Percentiles rank a stretch among this genome's conserved stretches.
Evolutionary conservation across 1,140 invertebrate species (phyloP).

Genomic region (Ephestia elutella): DNA sequence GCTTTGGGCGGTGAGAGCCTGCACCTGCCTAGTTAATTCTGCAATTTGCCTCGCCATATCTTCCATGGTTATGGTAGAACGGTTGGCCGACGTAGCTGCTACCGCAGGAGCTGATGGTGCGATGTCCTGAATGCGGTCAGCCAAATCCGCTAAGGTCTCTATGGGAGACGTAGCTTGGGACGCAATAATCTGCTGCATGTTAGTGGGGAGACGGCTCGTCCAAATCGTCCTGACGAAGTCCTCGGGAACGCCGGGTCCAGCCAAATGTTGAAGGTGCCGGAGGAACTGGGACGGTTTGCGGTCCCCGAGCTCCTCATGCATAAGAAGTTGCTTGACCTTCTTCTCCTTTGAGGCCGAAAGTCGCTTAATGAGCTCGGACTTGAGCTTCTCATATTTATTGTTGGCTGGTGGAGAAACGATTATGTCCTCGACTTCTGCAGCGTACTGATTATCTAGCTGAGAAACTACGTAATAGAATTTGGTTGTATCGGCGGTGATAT

Average conservation of each 20-base stretch:
- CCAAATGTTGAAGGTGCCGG: too few species aligned
- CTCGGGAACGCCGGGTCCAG: background rate
- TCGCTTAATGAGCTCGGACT: conserved; percentile 1
- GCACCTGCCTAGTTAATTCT: background rate
- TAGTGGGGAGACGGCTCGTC: background rate
- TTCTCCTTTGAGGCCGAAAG: conserved; percentile 6
- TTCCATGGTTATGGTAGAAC: background rate
- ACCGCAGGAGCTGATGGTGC: background rate
- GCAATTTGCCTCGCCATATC: background rate
- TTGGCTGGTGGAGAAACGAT: background rate
- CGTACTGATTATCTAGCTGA: conserved; percentile 23
- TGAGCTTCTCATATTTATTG: conserved; percentile 1
- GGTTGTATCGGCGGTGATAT: too few species aligned
- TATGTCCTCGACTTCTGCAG: background rate
- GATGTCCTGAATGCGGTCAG: conserved; percentile 2
- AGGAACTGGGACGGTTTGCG: too few species aligned
- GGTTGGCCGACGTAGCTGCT: background rate
- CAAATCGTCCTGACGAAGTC: conserved; percentile 4
- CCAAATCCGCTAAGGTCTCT: background rate
- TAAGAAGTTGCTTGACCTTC: conserved; percentile 3
- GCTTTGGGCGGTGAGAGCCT: background rate
- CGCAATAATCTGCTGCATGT: conserved; percentile 3
- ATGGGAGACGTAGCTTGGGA: background rate
- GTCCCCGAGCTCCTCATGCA: too few species aligned
- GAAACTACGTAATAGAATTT: too few species aligned